These are phyloP conservation scores for Agriopis leucophaearia DNA, from an alignment of 2,888 invertebrate genomes.

Conservation along the genomic window DNA sequence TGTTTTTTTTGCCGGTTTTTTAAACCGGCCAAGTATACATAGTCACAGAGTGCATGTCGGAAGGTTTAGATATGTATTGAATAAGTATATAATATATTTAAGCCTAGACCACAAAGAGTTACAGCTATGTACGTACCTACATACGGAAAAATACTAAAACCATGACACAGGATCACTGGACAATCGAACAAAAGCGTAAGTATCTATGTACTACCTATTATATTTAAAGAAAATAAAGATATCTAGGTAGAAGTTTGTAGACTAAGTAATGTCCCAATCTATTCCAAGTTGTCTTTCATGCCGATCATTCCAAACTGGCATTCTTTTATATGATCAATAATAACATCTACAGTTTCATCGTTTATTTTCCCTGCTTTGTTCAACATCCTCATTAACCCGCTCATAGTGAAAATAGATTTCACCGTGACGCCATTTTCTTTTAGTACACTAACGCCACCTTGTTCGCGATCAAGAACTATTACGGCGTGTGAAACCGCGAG, in stretches of 20 bases:
- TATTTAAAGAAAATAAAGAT: not conserved
- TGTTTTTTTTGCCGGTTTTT: no score
- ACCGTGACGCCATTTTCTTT: slow-evolving; percentile 89
- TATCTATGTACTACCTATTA: no score
- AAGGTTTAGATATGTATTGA: no score
- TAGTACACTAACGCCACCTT: slow-evolving; percentile 94
- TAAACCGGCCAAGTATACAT: no score
- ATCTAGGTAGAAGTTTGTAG: no score
- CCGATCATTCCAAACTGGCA: slow-evolving; percentile 64
- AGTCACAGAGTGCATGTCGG: no score
- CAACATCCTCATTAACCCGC: slow-evolving; percentile 88
- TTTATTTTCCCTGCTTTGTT: slow-evolving; percentile 88
- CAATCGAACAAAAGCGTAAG: no score
- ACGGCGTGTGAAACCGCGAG: slow-evolving; percentile 92
- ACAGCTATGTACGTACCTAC: no score
- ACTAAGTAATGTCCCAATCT: not conserved
- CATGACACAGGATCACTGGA: no score
- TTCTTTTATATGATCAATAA: slow-evolving; percentile 74
- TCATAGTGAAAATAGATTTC: slow-evolving; percentile 89
- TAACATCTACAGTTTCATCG: slow-evolving; percentile 72
- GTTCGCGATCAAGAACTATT: slow-evolving; percentile 96
- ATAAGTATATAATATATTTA: not conserved
- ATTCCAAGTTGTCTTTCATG: slow-evolving; percentile 65
- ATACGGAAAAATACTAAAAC: no score
- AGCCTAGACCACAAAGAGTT: no score